These are phyloP conservation scores for Bucco capensis DNA, from an alignment of 2,113 vertebrate genomes.

Conservation along the genomic window DNA sequence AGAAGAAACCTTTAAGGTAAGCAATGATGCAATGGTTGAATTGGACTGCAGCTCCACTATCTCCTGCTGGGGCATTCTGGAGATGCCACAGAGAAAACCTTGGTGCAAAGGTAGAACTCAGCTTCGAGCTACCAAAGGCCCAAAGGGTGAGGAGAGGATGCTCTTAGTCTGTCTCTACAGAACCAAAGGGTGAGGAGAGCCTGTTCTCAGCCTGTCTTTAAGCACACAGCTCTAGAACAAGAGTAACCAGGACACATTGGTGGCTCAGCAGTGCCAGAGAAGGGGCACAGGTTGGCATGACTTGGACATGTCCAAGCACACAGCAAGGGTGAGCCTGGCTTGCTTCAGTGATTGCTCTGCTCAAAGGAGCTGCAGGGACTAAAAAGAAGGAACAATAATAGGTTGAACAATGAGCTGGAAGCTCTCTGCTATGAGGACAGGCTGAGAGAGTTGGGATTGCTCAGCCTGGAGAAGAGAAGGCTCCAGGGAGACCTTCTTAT, in stretches of 20 bases:
- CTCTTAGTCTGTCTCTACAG: not conserved
- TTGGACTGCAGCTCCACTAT: too few species aligned
- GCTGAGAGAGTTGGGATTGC: too few species aligned
- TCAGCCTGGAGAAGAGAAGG: too few species aligned
- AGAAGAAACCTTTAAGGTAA: not conserved
- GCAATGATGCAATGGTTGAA: too few species aligned
- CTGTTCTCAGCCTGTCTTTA: not conserved
- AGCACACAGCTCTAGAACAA: not conserved
- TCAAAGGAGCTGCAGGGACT: not conserved
- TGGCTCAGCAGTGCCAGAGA: not conserved
- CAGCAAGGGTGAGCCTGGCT: not conserved
- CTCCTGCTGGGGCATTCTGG: not conserved
- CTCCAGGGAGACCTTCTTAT: too few species aligned
- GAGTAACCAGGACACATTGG: accelerated
- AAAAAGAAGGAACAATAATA: not conserved
- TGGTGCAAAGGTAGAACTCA: not conserved
- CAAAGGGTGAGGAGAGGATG: not conserved
- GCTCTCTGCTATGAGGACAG: too few species aligned
- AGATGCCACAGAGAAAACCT: not conserved
- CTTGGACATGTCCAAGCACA: not conserved
- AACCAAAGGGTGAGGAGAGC: not conserved
- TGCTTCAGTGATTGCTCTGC: not conserved
- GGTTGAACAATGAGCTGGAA: not conserved
- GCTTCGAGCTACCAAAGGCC: not conserved
- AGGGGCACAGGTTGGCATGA: accelerated